Conservation (phyloP, 2,797 vertebrate species). For the Schizopygopsis malacanthus region DNA sequence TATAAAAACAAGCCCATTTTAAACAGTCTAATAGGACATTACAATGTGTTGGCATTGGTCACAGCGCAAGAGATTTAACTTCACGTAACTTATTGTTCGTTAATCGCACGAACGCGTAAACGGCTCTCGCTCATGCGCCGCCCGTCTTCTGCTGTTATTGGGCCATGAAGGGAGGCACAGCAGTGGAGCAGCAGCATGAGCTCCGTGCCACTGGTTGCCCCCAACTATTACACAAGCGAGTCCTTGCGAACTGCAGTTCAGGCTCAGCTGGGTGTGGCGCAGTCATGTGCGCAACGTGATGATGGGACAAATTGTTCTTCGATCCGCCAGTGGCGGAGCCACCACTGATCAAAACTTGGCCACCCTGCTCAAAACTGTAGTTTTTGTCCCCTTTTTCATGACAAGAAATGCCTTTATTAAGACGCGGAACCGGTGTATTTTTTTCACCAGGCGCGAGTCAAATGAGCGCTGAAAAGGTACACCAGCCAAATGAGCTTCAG, state of each 20-base stretch:
- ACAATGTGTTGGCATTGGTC: constrained; percentile 49
- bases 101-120: constrained; percentile 33
- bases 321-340: constrained; percentile 44
- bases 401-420: too few species aligned
- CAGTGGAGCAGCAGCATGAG: constrained; percentile 62
- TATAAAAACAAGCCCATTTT: constrained; percentile 82
- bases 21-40: constrained; percentile 56
- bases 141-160: constrained; percentile 65
- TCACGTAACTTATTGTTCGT: constrained; percentile 23
- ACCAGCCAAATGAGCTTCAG: too few species aligned
- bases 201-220: constrained; percentile 61
- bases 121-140: constrained; percentile 68
- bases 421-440: too few species aligned
- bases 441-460: too few species aligned
- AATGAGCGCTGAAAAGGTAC: too few species aligned
- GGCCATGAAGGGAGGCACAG: constrained; percentile 62
- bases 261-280: constrained; percentile 72
- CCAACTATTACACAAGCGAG: constrained; percentile 73
- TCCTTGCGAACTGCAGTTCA: constrained; percentile 47
- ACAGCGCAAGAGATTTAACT: constrained; percentile 51
- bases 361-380: too few species aligned
- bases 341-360: too few species aligned
- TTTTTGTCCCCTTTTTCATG: too few species aligned
- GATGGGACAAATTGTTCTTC: constrained; percentile 49
- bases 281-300: constrained; percentile 76